Base-by-base conservation (phyloP, 2,113 vertebrate species). In the Lipophrys pholis region DNA sequence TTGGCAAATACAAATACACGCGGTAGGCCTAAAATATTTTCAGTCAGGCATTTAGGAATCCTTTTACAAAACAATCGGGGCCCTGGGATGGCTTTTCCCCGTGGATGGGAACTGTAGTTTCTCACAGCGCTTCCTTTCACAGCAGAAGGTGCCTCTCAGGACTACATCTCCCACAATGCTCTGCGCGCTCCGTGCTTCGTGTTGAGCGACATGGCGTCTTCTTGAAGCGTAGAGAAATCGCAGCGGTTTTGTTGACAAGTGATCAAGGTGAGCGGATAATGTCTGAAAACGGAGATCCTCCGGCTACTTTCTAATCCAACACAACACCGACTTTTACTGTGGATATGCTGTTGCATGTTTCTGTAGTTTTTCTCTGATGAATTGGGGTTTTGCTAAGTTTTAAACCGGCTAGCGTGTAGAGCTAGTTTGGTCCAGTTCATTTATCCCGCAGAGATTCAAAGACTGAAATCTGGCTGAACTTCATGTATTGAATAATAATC, bases 91-190 rank as follows among this genome's bases (percentile, higher is more conserved):
- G 7, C 0, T 0, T 0, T 0, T 5, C 1, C 2, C 0, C 0
- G 3, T 60, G 48, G 10, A 8, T 43, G 91, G 87, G 72, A 74
- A 73, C 42, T 86, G 84, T 83, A 91, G 91, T 91, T 43, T 91
- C 41, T 7, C 2, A 2, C 6, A 8, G 2, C 0, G 6, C 0
- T 1, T 5, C 5, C 0, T 3, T 5, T 10, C 1, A 0, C 10
- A 1, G 16, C 1, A 38, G 11, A 8, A 0, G 0, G 0, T 6
- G 6, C 0, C 8, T 1, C 1, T 6, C 8, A 11, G 30, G 5
- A 94, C 93, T 92, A 89, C 92, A 51, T 52, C 2, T 89, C 87
- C 92, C 91, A 93, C n/a, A 84, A 73, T 0, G 0, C 75, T 0
- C 30, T 60, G 70, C 70, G 14, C 11, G 8, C 39, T 30, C 10